These are phyloP conservation scores for Pseudonaja textilis DNA, from an alignment of 2,113 vertebrate genomes.

Conservation along the genomic window DNA sequence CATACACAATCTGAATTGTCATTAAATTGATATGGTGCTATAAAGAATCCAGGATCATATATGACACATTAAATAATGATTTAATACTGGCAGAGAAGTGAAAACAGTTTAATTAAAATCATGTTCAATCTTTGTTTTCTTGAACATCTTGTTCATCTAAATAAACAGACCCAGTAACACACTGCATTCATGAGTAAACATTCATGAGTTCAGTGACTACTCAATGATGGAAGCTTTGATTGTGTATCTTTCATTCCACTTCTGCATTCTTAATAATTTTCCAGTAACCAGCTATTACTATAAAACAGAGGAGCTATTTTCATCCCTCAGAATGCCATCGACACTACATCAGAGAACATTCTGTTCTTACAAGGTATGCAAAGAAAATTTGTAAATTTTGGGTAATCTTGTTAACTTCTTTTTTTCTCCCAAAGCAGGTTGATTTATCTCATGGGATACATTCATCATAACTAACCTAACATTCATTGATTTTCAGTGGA, in stretches of 20 bases:
- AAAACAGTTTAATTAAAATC: background rate
- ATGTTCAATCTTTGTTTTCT: background rate
- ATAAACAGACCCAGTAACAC: background rate
- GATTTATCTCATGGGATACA: background rate
- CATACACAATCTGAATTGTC: background rate
- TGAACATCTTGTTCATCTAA: background rate
- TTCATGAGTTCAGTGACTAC: background rate
- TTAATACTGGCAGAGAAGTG: background rate
- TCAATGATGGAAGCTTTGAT: background rate
- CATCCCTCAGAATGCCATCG: background rate
- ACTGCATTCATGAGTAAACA: background rate
- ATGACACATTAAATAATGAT: background rate
- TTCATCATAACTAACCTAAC: background rate
- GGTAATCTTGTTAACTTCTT: conserved; percentile 7
- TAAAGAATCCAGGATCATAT: background rate
- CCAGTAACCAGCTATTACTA: background rate
- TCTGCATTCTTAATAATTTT: background rate
- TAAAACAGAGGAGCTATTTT: background rate
- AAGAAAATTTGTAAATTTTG: conserved; percentile 12
- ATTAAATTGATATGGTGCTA: background rate
- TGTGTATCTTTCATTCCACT: background rate
- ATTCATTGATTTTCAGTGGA: background rate
- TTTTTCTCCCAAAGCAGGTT: conserved; percentile 45
- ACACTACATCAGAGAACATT: conserved; percentile 2
- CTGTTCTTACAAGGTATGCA: background rate